Conservation (phyloP, 1,140 invertebrate genomes). For the Drosophila pandora region DNA sequence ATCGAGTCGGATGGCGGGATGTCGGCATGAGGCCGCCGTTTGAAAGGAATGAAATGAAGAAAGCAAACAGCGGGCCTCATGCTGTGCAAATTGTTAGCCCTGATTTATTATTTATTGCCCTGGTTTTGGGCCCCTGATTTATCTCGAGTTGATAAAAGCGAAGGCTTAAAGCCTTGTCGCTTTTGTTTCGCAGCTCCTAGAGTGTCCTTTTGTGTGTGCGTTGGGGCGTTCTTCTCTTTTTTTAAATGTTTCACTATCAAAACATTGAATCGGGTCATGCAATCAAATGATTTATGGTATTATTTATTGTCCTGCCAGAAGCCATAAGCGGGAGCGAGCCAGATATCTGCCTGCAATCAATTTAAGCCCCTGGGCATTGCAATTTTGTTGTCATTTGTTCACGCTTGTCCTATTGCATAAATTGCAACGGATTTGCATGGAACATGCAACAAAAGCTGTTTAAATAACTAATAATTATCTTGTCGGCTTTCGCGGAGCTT, state of each 20-base stretch:
- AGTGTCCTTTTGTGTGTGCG: slow-evolving; percentile 11
- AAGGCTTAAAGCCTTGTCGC: slow-evolving; percentile 32
- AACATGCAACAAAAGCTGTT: slow-evolving; percentile 75
- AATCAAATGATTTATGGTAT: slow-evolving; percentile 67
- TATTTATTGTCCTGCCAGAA: slow-evolving; percentile 43
- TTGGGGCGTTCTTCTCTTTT: neutral
- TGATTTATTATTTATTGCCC: slow-evolving; percentile 79
- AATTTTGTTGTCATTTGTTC: slow-evolving; percentile 59
- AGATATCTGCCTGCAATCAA: slow-evolving; percentile 39
- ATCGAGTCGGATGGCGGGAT: slow-evolving; percentile 50
- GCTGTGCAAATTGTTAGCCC: slow-evolving; percentile 70
- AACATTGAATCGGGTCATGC: slow-evolving; percentile 42
- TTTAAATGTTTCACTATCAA: slow-evolving; percentile 34
- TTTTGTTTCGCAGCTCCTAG: slow-evolving; percentile 47
- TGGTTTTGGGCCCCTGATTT: slow-evolving; percentile 70
- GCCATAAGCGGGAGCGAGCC: neutral
- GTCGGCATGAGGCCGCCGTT: slow-evolving; percentile 31
- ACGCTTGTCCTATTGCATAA: slow-evolving; percentile 39
- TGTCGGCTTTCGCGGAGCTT: slow-evolving; percentile 57
- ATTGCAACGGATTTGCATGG: slow-evolving; percentile 66
- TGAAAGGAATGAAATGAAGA: slow-evolving; percentile 9
- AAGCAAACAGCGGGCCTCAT: slow-evolving; percentile 5
- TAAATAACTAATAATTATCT: slow-evolving; percentile 82
- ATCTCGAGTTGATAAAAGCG: slow-evolving; percentile 33
- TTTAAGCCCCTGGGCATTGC: slow-evolving; percentile 54